Evolutionary conservation across 2,113 vertebrate genomes (phyloP), one percentile per base, ranked within the genome.

Genomic region (Thalassoma bifasciatum): DNA sequence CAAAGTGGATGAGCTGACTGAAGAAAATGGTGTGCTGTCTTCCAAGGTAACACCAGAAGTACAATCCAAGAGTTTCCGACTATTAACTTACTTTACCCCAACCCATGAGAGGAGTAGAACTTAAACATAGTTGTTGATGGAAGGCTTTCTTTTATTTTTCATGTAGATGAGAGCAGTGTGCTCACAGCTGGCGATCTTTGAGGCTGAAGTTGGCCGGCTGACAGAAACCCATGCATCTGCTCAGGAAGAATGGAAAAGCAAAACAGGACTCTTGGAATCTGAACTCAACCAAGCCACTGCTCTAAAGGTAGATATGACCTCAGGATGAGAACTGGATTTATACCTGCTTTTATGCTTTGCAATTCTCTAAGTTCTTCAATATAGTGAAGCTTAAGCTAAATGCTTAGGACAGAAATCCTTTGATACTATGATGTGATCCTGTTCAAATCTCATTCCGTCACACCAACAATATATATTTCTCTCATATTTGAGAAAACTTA

Each of bases 21-120:
- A 96, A 19, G 96, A 98, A 85, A 97, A 97, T 1, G 96, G 97
- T 1, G 89, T 92, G 0, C 95, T 98, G 5, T 95, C 96, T 3
- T 96, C 93, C 78, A 94, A 96, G 95, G 97, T 96, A 91, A 12
- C 0, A n/a, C 40, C 9, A n/a, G 19, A 1, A 30, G 30, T 30
- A 30, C 2, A 40, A 40, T 40, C 38, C 10, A 50, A 52, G 38
- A 30, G 1, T 21, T 17, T 40, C 1, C 44, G 0, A 54, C 14
- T 52, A 2, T 37, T 21, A 24, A 30, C 46, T 63, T 51, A 2
- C 2, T 36, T 38, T 52, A 5, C 6, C 10, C 11, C 6, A 30
- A 30, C 30, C 30, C 30, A 30, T 12, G 7, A 46, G 4, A 13
- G 17, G 22, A 42, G 10, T 4, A 8, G 8, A 3, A 30, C 3